Evolutionary conservation across 1,140 invertebrate species (phyloP).

Genomic region (Mercenaria mercenaria): DNA sequence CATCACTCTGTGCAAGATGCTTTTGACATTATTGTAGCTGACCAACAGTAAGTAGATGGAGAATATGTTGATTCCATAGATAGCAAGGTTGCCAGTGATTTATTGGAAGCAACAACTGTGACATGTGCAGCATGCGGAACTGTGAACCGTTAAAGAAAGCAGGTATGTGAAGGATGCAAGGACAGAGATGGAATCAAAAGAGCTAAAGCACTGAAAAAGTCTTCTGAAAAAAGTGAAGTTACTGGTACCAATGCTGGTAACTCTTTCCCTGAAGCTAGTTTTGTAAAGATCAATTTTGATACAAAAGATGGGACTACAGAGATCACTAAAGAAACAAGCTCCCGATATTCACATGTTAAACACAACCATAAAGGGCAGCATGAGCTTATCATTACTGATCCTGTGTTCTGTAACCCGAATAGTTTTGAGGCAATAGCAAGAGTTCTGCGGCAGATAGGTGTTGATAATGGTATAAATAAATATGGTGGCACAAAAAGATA

Average conservation of each 20-base stretch:
- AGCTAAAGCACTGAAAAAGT: neutral
- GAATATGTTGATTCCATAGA: neutral
- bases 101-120: neutral
- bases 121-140: neutral
- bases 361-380: neutral
- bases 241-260: too few species aligned
- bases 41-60: neutral
- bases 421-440: neutral
- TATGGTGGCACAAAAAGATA: neutral
- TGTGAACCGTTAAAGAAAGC: neutral
- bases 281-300: neutral
- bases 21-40: neutral
- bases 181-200: neutral
- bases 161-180: neutral
- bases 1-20: neutral
- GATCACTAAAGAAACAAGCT: neutral
- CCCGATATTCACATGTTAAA: neutral
- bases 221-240: too few species aligned
- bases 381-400: neutral
- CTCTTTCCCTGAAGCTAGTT: neutral
- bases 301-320: neutral
- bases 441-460: neutral
- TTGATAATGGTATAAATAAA: neutral
- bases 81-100: neutral
- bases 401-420: neutral